Conservation (phyloP, 2,888 invertebrate species). For the Ochropacha duplaris region DNA sequence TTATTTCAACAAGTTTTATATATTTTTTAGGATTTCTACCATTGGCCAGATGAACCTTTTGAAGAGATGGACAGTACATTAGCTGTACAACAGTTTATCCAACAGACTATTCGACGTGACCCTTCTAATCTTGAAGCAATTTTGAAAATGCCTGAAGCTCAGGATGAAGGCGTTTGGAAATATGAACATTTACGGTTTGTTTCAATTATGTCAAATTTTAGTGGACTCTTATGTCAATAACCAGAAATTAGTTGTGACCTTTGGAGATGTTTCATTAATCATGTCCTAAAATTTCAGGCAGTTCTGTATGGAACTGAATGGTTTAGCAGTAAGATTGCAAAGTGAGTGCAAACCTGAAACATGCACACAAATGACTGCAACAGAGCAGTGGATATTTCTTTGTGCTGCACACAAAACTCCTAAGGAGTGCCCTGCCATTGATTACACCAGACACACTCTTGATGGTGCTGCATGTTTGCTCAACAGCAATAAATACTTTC, state of each 20-base stretch:
- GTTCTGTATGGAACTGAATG: slow-evolving; percentile 99
- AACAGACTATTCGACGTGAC: slow-evolving; percentile 97
- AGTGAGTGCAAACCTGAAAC: slow-evolving; percentile 98
- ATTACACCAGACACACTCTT: slow-evolving; percentile 98
- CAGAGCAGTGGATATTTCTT: slow-evolving; percentile 99
- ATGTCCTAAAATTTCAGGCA: slow-evolving; percentile 84
- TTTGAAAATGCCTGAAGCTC: slow-evolving; percentile 97
- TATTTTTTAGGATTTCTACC: slow-evolving; percentile 95
- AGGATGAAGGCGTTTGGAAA: slow-evolving; percentile 99
- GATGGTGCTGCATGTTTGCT: slow-evolving; percentile 99
- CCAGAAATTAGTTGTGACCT: too few relatives aligned
- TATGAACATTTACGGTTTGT: slow-evolving; percentile 96
- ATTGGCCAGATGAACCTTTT: slow-evolving; percentile 98
- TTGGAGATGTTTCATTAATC: too few relatives aligned
- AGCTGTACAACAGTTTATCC: slow-evolving; percentile 97
- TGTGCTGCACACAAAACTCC: slow-evolving; percentile 99
- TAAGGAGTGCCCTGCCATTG: slow-evolving; percentile 99
- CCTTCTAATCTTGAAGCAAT: slow-evolving; percentile 97
- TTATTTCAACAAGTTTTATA: too few relatives aligned
- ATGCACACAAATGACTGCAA: slow-evolving; percentile 99
- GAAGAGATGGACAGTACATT: slow-evolving; percentile 99
- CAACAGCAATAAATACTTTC: slow-evolving; percentile 99
- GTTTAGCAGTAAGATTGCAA: slow-evolving; percentile 97
- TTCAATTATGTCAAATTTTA: background rate
- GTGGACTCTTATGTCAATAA: too few relatives aligned